phyloP scores from a whole-genome alignment of 2,113 vertebrate species.

The Microtus pennsylvanicus region DNA sequence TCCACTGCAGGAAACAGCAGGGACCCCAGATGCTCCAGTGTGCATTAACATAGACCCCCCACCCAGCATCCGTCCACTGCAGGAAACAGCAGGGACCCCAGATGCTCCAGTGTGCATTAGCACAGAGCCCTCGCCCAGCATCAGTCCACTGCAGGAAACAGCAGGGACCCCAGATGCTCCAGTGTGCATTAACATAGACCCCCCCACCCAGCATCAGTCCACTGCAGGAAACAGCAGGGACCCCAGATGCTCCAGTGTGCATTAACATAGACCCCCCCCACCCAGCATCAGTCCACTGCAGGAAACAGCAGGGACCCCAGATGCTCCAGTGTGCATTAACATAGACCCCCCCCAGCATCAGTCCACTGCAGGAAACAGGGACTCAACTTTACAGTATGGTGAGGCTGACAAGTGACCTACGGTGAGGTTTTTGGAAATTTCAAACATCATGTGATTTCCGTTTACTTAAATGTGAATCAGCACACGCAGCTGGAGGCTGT shows the following conservation, averaged over 20 bases:
- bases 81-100: not conserved
- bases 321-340: not conserved
- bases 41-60: not conserved
- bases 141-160: not conserved
- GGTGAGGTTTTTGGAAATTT: not conserved
- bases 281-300: too few relatives aligned
- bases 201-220: too few relatives aligned
- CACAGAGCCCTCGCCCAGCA: not conserved
- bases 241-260: too few relatives aligned
- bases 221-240: too few relatives aligned
- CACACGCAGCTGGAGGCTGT: not conserved
- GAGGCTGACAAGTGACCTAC: not conserved
- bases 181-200: too few relatives aligned
- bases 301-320: not conserved
- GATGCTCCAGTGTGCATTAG: not conserved
- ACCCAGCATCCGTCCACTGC: not conserved
- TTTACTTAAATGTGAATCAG: slow-evolving; percentile 9
- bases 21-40: not conserved
- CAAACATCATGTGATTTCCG: not conserved
- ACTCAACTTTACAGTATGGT: not conserved
- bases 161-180: too few relatives aligned
- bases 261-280: too few relatives aligned
- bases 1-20: not conserved
- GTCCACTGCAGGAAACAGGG: not conserved
- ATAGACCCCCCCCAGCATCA: not conserved